phyloP scores from a whole-genome alignment of 2,888 invertebrate genomes.

The Harpagoxenus sublaevis region DNA sequence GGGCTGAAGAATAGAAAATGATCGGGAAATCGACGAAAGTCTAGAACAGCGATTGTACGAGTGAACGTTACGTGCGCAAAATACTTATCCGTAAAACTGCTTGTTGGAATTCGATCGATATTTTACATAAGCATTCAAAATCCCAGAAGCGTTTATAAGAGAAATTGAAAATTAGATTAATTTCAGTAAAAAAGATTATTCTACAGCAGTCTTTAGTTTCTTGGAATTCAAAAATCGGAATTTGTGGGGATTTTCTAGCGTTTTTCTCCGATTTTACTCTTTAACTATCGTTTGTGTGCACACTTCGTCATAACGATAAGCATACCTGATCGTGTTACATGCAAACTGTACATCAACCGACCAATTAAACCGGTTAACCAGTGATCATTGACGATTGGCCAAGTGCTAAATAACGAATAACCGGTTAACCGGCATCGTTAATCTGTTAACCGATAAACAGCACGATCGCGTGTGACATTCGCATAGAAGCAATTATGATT shows the following conservation, averaged over 20 bases:
- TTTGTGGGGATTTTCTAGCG: neutral
- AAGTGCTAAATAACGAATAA: neutral
- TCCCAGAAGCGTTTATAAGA: neutral
- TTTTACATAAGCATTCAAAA: neutral
- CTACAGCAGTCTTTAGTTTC: neutral
- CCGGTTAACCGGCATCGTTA: conserved; percentile 10
- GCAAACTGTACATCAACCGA: neutral
- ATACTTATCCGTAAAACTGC: neutral
- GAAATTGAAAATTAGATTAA: conserved; percentile 5
- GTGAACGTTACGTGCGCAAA: neutral
- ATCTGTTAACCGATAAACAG: conserved; percentile 23
- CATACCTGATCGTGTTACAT: neutral
- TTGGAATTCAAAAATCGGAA: neutral
- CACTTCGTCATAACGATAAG: neutral
- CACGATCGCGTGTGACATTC: neutral
- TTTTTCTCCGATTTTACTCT: neutral
- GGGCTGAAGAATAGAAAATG: neutral
- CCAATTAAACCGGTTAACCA: conserved; percentile 15
- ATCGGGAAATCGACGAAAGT: neutral
- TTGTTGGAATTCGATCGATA: neutral
- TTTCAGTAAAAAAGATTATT: neutral
- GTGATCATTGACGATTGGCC: conserved; percentile 6
- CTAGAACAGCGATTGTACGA: neutral
- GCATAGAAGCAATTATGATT: neutral
- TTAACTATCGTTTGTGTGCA: neutral